Evolutionary conservation across 2,888 invertebrate species (phyloP), one percentile per base, ranked within the genome.

Genomic region (Oscheius sp.): DNA sequence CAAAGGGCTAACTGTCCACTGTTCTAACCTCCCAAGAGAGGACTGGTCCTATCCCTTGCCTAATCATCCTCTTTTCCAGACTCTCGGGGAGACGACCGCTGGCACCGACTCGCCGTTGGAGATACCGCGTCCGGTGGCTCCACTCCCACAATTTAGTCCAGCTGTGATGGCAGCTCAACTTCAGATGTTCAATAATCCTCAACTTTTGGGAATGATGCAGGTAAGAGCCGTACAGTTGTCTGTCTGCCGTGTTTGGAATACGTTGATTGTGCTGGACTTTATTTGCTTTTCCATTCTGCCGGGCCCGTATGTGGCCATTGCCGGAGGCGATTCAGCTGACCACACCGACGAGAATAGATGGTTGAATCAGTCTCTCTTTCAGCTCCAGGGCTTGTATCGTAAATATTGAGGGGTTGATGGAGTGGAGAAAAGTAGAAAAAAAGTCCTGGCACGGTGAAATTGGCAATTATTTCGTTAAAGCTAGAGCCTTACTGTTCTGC

Each of bases 161-260:
- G 73, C 74, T 20, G 38, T 81, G 33, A 81, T 81, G 81, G 78
- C 80, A 14, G 78, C 79, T 2, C 81, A 81, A 28, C 69, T 81
- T 8, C 73, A 73, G 9, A 72, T 78, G 57, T 74, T 79, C 68
- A 75, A 69, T 49, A 74, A 77, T 49, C 68, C 74, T 0, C 72
- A 73, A n/a, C 45, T 54, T n/a, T 54, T 77, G 54, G 73, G 72
- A 38, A 77, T 78, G 74, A 75, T 80, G 75, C 81, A 81, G 80
- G 81, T 81, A 24, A 51, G 45, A 22, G 12, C 54, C 33, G 36
- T n/a, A 14, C 32, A 51, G 12, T 12, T 30, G 45, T 6, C 49
- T 14, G 30, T 47, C 12, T 47, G 54, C 59, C 59, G 44, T 59
- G 59, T 59, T 59, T 59, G 59, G 59, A 38, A 38, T 38, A 24